Evolutionary conservation across 2,888 invertebrate species (phyloP), one percentile per base, ranked within the genome.

Genomic region (Sphaerophoria rueppellii): DNA sequence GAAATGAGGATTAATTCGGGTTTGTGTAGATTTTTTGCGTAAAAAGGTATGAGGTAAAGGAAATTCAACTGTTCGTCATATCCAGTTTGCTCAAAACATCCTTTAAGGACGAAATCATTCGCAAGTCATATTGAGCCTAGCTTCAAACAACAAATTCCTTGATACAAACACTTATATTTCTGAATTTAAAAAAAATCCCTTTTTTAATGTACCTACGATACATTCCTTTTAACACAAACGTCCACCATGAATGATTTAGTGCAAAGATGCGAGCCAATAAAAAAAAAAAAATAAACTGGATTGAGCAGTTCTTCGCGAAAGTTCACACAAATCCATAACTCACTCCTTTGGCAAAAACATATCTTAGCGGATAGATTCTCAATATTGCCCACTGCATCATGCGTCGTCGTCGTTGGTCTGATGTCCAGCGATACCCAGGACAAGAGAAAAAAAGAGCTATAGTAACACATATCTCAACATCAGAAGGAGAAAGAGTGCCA

Each of bases 311-410:
- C 73, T 55, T 40, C 76, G 76, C 14, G 57, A 80, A 75, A 83
- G 79, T 83, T 83, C 67, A 55, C 75, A 71, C 61, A 73, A 72
- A 73, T 85, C 81, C 85, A 85, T 85, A 85, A 85, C 61, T 85
- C 85, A 77, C 83, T 85, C 85, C 70, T 80, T 80, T 4, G 9
- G 55, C 12, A 43, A 57, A 76, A 76, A 46, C 4, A 43, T 3
- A 48, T 60, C 58, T 63, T 48, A 11, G 34, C 32, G 40, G 24
- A 48, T 50, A 37, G 71, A 70, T 58, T 61, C 67, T n/a, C 34
- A 58, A 12, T 43, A 43, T 43, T 43, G 63, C 12, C 71, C 16
- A 24, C 14, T 12, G 24, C 24, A 24, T 24, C 24, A 24, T 24
- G 40, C 14, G 24, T 52, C n/a, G 43, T 35, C 48, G 54, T 24